Evolutionary conservation across 2,113 vertebrate genomes (phyloP).

Genomic region (Vulpes vulpes): DNA sequence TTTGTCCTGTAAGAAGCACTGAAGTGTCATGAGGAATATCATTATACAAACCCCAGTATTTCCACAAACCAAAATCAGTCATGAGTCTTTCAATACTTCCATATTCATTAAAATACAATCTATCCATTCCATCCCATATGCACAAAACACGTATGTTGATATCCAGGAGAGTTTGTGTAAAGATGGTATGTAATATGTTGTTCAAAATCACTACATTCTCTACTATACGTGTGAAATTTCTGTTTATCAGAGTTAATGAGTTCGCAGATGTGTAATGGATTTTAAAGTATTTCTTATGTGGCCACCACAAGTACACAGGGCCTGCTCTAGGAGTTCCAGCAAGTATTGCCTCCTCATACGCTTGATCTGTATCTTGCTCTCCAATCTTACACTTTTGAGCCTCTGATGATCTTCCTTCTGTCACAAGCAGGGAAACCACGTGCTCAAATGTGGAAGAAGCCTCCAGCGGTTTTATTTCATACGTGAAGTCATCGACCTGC

Average conservation of each 20-base stretch:
- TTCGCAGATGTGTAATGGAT: not conserved
- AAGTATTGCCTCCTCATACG: conserved; percentile 31
- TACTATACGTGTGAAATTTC: accelerated
- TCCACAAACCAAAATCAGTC: conserved; percentile 68
- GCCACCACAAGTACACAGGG: conserved; percentile 68
- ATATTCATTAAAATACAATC: no score
- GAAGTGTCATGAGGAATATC: not conserved
- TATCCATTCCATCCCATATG: conserved; percentile 73
- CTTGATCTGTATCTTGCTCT: not conserved
- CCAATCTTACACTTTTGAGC: not conserved
- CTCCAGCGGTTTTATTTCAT: conserved; percentile 83
- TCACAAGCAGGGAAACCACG: conserved; percentile 81
- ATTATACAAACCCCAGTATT: accelerated
- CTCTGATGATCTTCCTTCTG: not conserved
- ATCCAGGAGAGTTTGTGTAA: accelerated
- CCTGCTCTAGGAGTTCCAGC: not conserved
- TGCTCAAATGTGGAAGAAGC: conserved; percentile 81
- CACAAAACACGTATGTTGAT: conserved; percentile 47
- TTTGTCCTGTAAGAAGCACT: conserved; percentile 67
- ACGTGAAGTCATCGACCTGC: conserved; percentile 80
- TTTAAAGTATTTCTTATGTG: not conserved
- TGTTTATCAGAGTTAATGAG: not conserved
- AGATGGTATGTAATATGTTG: conserved; percentile 74
- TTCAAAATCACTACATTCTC: conserved; percentile 69
- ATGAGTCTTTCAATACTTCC: no score